These are phyloP conservation scores for Microctenopoma stevenorrisi DNA, from an alignment of 2,797 vertebrate genomes.

Conservation along the genomic window DNA sequence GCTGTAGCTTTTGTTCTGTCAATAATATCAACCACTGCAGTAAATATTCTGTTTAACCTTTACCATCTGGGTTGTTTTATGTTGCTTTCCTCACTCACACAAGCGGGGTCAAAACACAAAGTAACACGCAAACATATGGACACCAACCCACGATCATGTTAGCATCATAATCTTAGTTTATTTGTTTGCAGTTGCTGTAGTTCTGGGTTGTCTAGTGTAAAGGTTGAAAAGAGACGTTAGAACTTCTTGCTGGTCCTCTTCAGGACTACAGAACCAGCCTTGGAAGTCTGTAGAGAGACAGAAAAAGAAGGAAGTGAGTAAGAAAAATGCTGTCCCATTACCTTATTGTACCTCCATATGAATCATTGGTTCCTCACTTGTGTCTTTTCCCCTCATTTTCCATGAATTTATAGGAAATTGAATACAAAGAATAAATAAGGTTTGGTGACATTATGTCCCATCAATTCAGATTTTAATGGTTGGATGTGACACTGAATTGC, in stretches of 20 bases:
- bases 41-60: too few relatives aligned
- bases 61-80: too few relatives aligned
- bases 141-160: constrained; percentile 26
- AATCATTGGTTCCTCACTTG: background rate
- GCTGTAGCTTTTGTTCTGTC: too few relatives aligned
- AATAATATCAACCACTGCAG: too few relatives aligned
- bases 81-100: too few relatives aligned
- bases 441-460: background rate
- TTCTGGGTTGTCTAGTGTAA: constrained; percentile 48
- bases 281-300: constrained; percentile 74
- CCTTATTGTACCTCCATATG: background rate
- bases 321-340: background rate
- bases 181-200: constrained; percentile 33
- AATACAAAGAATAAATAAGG: background rate
- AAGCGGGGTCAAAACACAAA: too few relatives aligned
- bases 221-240: constrained; percentile 56
- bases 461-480: background rate
- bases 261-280: constrained; percentile 71
- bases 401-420: background rate
- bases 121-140: background rate
- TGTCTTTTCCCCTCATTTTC: background rate
- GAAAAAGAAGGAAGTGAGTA: background rate
- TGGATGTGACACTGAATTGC: background rate
- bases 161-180: constrained; percentile 50
- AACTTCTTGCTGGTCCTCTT: constrained; percentile 84